A percentile compares a stretch with the other conserved stretches of the same genome.
phyloP scores from a whole-genome alignment of 2,113 vertebrate species.

The Sturnus vulgaris region DNA sequence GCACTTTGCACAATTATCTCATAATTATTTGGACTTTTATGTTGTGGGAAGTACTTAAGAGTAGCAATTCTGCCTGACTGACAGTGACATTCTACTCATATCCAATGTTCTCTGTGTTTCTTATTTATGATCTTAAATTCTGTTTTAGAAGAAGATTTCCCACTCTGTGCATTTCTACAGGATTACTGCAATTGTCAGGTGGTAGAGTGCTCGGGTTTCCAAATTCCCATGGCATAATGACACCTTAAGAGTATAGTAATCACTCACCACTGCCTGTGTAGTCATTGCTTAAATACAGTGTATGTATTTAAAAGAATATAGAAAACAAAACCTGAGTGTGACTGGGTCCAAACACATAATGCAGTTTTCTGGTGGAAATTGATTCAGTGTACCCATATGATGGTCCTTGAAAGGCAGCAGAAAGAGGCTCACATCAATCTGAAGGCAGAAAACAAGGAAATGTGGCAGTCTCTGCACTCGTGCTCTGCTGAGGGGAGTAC shows the following conservation, averaged over 20 bases:
- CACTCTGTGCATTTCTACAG: neutral
- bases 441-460: neutral
- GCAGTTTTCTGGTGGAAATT: neutral
- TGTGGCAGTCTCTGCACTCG: neutral
- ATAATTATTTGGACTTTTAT: neutral
- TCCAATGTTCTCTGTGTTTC: neutral
- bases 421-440: neutral
- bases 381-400: neutral
- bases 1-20: neutral
- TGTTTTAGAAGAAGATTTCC: neutral
- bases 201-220: neutral
- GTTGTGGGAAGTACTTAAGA: neutral
- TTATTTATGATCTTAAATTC: neutral
- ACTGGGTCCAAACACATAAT: neutral
- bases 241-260: neutral
- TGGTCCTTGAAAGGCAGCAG: neutral
- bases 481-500: neutral
- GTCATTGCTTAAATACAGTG: slow-evolving; percentile 13
- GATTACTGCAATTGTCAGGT: neutral
- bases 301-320: neutral
- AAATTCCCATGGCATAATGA: neutral
- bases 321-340: neutral
- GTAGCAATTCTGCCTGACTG: neutral
- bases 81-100: neutral
- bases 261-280: neutral